Base-by-base conservation (phyloP, 2,113 vertebrate genomes). In the Malurus elegans region DNA sequence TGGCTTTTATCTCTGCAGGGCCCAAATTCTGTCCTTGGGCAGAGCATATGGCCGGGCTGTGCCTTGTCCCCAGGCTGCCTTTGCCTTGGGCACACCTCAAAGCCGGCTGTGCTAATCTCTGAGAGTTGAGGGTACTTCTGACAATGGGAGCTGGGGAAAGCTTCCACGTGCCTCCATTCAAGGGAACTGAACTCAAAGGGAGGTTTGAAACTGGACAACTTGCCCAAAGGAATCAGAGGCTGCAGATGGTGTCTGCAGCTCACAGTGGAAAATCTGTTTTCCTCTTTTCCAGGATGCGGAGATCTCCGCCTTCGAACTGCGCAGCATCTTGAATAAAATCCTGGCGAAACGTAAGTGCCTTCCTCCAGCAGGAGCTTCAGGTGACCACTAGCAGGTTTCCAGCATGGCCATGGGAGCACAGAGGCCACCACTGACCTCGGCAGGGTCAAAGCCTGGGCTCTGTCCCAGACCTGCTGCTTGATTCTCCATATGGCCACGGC, bases 281-380 rank as follows among this genome's bases (percentile, higher is more conserved):
- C 76, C 60, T 18, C 34, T 31, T 81, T 86, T 78, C 85, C 14
- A 98, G 98, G 98, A 98, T 28, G 97, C 97, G 1, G 98, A 98
- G 95, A 98, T 98, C 79, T 98, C 98, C 0, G 97, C 98, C 86
- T 98, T 98, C 0, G 98, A 98, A 79, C 70, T 98, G 64, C 96
- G 97, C 90, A 97, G 61, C 61, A 98, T 98, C 97, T 73, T 98
- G 94, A 98, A 97, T 36, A 97, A 96, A 95, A 84, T 98, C 50
- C 94, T 98, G 36, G 98, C 98, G 36, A 98, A 95, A 93, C 97
- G 98, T 98, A 90, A 98, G 98, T 97, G 40, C 61, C 45, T 75
- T 79, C 60, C 17, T 51, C 32, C 32, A 44, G 0, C 28, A 28
- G 71, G 15, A 12, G 12, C 42, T 29, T 48, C 48, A 31, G 21